Conservation (phyloP, 2,888 invertebrate genomes). For the Campoplex capitator region DNA sequence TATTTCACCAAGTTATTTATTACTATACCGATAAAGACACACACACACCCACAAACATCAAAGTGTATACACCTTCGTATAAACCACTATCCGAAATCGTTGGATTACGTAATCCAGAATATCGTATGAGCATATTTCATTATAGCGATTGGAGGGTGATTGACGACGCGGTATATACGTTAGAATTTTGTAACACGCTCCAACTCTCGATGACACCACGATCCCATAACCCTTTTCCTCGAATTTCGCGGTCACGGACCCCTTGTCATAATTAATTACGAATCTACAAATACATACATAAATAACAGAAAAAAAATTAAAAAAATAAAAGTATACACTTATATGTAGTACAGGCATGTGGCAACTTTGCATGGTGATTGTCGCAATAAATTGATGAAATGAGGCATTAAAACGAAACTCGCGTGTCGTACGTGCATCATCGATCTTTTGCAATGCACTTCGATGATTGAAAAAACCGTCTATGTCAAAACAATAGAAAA, state of each 20-base stretch:
- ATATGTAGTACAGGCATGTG: background rate
- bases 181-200: conserved; percentile 20
- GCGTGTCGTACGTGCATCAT: background rate
- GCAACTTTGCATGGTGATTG: background rate
- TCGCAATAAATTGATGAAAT: background rate
- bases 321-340: background rate
- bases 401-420: background rate
- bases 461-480: background rate
- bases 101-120: conserved; percentile 42
- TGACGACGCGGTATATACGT: background rate
- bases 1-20: conserved; percentile 10
- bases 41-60: background rate
- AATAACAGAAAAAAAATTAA: no score
- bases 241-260: conserved; percentile 19
- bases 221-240: conserved; percentile 21
- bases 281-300: background rate
- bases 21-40: background rate
- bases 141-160: background rate
- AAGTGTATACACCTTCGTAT: background rate
- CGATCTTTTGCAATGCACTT: no score
- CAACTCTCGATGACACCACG: conserved; percentile 16
- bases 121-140: conserved; percentile 1
- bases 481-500: background rate
- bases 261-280: conserved; percentile 12
- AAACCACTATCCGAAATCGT: conserved; percentile 23